These are phyloP conservation scores for Trachelus troglodyta DNA, from an alignment of 2,888 invertebrate genomes.

Conservation along the genomic window DNA sequence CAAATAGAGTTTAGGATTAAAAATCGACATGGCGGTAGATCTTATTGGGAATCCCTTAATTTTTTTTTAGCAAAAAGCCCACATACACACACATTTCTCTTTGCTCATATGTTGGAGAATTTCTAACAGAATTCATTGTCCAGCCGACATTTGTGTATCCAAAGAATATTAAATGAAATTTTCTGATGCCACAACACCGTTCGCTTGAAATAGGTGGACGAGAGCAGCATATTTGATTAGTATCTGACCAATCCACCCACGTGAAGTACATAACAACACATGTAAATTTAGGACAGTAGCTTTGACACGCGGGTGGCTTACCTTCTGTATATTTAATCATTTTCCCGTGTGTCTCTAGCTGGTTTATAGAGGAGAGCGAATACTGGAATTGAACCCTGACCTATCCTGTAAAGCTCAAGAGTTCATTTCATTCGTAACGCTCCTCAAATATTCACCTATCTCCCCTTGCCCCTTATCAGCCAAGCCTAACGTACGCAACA, in stretches of 20 bases:
- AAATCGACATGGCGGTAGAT: too few species aligned
- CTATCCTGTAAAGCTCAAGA: constrained; percentile 41
- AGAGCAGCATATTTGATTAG: not conserved
- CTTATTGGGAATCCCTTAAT: too few species aligned
- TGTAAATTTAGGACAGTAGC: constrained; percentile 16
- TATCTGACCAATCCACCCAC: not conserved
- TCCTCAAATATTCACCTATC: constrained; percentile 52
- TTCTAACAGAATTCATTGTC: too few species aligned
- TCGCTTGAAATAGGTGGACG: not conserved
- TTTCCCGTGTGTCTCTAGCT: constrained; percentile 21
- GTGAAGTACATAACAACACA: constrained; percentile 17
- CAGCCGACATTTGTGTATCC: too few species aligned
- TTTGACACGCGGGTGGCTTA: constrained; percentile 14
- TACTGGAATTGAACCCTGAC: constrained; percentile 46
- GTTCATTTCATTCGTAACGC: constrained; percentile 45
- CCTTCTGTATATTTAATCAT: constrained; percentile 36
- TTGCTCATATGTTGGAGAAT: too few species aligned
- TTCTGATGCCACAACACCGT: too few species aligned
- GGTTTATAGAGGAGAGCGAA: constrained; percentile 36
- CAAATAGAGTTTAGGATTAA: too few species aligned
- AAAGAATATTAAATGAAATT: too few species aligned
- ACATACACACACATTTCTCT: too few species aligned
- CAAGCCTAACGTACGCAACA: too few species aligned
- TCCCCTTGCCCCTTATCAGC: constrained; percentile 15
- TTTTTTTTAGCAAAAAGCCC: too few species aligned